These are phyloP conservation scores for Erebia ligea DNA, from an alignment of 2,888 invertebrate species.

Conservation along the genomic window DNA sequence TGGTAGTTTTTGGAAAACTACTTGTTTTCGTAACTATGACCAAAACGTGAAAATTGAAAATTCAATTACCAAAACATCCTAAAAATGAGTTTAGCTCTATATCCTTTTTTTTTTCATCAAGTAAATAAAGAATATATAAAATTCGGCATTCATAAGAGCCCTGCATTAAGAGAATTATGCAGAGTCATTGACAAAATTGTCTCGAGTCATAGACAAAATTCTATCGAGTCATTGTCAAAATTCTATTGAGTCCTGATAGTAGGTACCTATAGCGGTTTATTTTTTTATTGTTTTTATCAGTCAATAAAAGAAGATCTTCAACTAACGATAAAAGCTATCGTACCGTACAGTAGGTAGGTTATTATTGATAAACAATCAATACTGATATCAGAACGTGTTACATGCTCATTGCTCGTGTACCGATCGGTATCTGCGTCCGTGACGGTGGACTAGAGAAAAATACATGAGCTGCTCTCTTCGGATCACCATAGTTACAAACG, in stretches of 20 bases:
- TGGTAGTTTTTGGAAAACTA: too few species aligned
- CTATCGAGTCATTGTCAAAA: conserved; percentile 14
- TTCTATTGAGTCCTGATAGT: conserved; percentile 1
- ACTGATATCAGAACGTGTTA: neutral
- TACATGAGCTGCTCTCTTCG: too few species aligned
- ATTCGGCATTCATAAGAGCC: neutral
- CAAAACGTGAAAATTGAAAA: too few species aligned
- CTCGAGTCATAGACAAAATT: conserved; percentile 16
- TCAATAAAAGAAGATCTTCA: conserved; percentile 2
- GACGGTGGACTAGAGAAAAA: neutral
- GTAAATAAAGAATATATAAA: too few species aligned
- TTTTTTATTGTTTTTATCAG: conserved; percentile 9
- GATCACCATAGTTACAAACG: too few species aligned
- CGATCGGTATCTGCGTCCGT: too few species aligned
- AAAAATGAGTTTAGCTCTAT: too few species aligned
- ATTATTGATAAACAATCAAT: neutral
- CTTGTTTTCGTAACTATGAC: too few species aligned
- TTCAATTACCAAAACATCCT: too few species aligned
- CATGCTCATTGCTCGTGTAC: neutral
- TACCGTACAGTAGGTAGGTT: neutral
- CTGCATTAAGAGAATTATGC: too few species aligned
- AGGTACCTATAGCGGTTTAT: neutral
- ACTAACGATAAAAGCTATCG: neutral
- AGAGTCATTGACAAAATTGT: conserved; percentile 14
- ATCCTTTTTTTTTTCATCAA: too few species aligned